phyloP scores from a whole-genome alignment of 2,113 vertebrate species.

The Morphnarchus princeps region DNA sequence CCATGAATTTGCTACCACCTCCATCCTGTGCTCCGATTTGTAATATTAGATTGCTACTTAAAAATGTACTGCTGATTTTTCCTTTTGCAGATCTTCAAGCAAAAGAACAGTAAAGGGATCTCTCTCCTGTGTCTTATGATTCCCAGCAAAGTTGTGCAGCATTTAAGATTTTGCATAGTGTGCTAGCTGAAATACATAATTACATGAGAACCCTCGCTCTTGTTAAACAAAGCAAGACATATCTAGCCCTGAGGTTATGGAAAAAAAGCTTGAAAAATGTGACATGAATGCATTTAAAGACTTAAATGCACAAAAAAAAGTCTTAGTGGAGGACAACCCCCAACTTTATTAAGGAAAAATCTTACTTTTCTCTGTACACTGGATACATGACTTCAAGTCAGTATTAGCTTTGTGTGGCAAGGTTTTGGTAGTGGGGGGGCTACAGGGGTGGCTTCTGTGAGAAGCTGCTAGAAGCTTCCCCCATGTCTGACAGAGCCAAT shows the following conservation, averaged over 20 bases:
- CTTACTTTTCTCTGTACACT: background rate
- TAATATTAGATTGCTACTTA: background rate
- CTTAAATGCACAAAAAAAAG: background rate
- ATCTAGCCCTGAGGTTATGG: background rate
- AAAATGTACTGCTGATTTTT: background rate
- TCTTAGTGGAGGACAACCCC: background rate
- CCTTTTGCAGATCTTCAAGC: background rate
- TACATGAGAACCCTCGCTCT: background rate
- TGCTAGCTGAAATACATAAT: background rate
- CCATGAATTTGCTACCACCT: background rate
- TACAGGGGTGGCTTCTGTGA: background rate
- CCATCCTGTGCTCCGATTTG: background rate
- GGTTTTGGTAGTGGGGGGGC: background rate
- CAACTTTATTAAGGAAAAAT: background rate
- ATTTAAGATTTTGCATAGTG: background rate
- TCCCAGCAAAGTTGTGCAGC: background rate
- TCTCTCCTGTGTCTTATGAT: background rate
- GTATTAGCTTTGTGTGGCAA: background rate
- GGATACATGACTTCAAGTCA: background rate
- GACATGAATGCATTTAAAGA: background rate
- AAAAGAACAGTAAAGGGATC: background rate
- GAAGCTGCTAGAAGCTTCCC: background rate
- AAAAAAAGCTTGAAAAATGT: background rate
- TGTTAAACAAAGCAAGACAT: background rate
- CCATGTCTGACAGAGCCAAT: accelerated